These are phyloP conservation scores for Alexandromys oeconomus DNA, from an alignment of 2,797 vertebrate genomes.

Conservation along the genomic window DNA sequence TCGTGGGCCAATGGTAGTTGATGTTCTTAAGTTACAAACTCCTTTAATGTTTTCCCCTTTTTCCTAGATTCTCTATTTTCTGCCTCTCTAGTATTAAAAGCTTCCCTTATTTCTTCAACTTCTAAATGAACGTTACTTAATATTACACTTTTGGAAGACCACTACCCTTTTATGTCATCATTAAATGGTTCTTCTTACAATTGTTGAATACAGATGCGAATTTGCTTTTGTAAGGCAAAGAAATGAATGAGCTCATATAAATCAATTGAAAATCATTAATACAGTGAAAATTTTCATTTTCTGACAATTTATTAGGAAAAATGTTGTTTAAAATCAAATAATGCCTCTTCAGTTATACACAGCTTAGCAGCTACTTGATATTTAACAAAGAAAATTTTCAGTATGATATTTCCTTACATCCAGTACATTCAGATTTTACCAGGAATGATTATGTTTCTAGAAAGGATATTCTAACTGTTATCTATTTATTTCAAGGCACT, in stretches of 20 bases:
- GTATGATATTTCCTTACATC: not conserved
- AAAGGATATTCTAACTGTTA: not conserved
- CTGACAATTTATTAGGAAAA: conserved; percentile 17
- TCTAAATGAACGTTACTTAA: not conserved
- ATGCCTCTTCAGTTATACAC: not conserved
- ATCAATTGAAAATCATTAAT: not conserved
- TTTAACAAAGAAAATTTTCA: conserved; percentile 11
- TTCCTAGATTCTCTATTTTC: not conserved
- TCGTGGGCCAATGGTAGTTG: accelerated
- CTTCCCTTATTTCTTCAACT: not conserved
- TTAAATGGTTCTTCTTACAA: not conserved
- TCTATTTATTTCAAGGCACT: conserved; percentile 45
- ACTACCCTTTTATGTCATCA: not conserved
- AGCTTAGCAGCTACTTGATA: conserved; percentile 1
- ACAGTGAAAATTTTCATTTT: not conserved
- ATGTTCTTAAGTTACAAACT: not conserved
- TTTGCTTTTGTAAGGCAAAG: conserved; percentile 37
- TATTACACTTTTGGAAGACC: not conserved
- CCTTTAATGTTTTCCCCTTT: not conserved
- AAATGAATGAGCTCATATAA: conserved; percentile 34
- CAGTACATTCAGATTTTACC: conserved; percentile 35
- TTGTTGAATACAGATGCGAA: not conserved
- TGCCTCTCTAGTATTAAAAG: not conserved
- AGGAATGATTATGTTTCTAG: not conserved
- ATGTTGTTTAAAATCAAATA: conserved; percentile 50